Evolutionary conservation across 2,888 invertebrate genomes (phyloP).

Genomic region (Aphidoletes aphidimyza): DNA sequence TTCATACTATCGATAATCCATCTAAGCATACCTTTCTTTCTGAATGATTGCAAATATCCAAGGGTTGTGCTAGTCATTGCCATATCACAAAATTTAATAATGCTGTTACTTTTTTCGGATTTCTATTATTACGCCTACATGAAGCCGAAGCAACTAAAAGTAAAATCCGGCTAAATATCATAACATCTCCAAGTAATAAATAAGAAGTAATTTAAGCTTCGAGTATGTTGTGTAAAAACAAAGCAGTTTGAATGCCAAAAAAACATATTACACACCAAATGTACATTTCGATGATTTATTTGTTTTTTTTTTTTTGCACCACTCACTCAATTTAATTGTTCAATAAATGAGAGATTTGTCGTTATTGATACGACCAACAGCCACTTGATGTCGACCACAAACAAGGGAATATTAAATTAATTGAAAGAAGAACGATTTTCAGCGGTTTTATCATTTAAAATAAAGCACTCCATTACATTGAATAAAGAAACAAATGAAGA

Average conservation of each 20-base stretch:
- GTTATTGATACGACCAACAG: background rate
- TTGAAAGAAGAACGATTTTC: background rate
- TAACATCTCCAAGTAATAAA: background rate
- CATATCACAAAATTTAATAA: conserved; percentile 61
- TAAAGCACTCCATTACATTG: too few relatives aligned
- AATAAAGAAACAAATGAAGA: too few relatives aligned
- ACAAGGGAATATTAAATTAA: conserved; percentile 11
- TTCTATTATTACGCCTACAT: conserved; percentile 64
- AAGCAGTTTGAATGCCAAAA: background rate
- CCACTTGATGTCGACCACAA: conserved; percentile 49
- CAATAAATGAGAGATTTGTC: background rate
- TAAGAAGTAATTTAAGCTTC: conserved; percentile 11
- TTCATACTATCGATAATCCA: conserved; percentile 73
- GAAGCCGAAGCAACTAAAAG: conserved; percentile 54
- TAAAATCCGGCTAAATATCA: background rate
- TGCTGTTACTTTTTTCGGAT: conserved; percentile 65
- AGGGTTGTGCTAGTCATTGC: background rate
- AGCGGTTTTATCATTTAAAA: background rate
- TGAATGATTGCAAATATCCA: conserved; percentile 66
- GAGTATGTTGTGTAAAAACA: too few relatives aligned
- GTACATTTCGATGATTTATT: background rate
- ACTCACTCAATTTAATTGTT: background rate
- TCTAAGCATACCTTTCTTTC: conserved; percentile 68
- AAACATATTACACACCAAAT: background rate
- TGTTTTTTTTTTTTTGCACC: background rate